Conservation (phyloP, 2,113 vertebrate species). For the Scolopax mira region DNA sequence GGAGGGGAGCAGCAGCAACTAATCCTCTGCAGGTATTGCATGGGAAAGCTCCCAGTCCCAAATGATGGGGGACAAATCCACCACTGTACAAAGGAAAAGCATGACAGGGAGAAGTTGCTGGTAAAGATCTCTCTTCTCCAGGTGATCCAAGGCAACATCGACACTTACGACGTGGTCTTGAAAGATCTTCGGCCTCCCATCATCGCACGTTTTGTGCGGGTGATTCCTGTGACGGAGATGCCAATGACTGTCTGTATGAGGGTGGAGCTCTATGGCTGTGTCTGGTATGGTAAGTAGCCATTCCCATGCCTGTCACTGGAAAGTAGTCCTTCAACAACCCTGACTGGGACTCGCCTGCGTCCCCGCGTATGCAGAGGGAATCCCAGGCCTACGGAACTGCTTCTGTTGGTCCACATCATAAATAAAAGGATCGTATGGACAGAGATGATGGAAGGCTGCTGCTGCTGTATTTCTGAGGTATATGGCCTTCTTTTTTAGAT, state of each 20-base stretch:
- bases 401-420: background rate
- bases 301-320: background rate
- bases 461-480: slow-evolving; percentile 16
- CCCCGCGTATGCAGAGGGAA: background rate
- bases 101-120: background rate
- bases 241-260: slow-evolving; percentile 88
- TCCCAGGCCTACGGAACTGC: background rate
- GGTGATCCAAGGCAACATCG: slow-evolving; percentile 83
- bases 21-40: background rate
- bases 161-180: slow-evolving; percentile 81
- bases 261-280: slow-evolving; percentile 90
- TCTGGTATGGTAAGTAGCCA: slow-evolving; percentile 80
- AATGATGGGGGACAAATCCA: background rate
- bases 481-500: slow-evolving; percentile 69
- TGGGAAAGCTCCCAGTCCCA: background rate
- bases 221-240: slow-evolving; percentile 82
- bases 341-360: background rate
- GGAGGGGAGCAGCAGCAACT: background rate
- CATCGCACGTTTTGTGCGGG: slow-evolving; percentile 81
- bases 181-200: slow-evolving; percentile 87
- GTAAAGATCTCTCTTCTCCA: background rate
- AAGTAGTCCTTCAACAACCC: rapidly evolving
- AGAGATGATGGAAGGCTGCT: background rate
- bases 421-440: background rate
- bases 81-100: background rate